A percentile compares a stretch with the other conserved stretches of the same genome.
Evolutionary conservation across 2,113 vertebrate species (phyloP).

Genomic region (Sebastes schlegelii): DNA sequence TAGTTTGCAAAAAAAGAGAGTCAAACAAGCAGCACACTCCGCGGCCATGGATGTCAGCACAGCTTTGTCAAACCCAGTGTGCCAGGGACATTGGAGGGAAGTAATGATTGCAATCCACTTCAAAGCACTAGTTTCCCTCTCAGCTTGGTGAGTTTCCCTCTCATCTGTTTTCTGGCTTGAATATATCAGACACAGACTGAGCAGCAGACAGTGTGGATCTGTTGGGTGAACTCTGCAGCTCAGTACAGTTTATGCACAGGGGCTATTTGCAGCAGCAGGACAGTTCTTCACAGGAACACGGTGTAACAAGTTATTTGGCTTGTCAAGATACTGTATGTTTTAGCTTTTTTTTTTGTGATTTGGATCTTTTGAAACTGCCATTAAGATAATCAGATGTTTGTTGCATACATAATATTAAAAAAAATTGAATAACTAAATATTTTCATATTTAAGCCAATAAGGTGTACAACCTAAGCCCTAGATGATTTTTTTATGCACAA

Average conservation of each 20-base stretch:
- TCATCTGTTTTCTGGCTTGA: slow-evolving; percentile 49
- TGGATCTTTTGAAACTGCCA: neutral
- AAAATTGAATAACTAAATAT: neutral
- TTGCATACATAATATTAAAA: neutral
- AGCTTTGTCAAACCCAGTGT: slow-evolving; percentile 17
- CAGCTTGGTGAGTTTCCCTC: neutral
- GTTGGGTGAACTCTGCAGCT: slow-evolving; percentile 39
- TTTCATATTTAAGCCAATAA: slow-evolving; percentile 25
- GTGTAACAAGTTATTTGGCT: slow-evolving; percentile 5
- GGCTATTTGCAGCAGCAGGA: slow-evolving; percentile 19
- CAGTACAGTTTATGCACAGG: slow-evolving; percentile 7
- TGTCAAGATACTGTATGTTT: neutral
- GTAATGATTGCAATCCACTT: slow-evolving; percentile 51
- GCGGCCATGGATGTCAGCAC: slow-evolving; percentile 9
- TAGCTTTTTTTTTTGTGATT: neutral
- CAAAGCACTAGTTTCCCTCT: slow-evolving; percentile 54
- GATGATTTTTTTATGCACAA: slow-evolving; percentile 8
- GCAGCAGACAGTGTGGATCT: slow-evolving; percentile 47
- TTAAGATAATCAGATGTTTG: neutral
- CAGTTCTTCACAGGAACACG: slow-evolving; percentile 22
- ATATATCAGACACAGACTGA: slow-evolving; percentile 34
- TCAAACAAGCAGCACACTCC: neutral
- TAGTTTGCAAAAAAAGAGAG: neutral
- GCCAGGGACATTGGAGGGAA: slow-evolving; percentile 49
- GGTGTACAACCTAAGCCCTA: neutral